Evolutionary conservation across 2,113 vertebrate genomes (phyloP).

Genomic region (Hypocryptadius cinnamomeus): DNA sequence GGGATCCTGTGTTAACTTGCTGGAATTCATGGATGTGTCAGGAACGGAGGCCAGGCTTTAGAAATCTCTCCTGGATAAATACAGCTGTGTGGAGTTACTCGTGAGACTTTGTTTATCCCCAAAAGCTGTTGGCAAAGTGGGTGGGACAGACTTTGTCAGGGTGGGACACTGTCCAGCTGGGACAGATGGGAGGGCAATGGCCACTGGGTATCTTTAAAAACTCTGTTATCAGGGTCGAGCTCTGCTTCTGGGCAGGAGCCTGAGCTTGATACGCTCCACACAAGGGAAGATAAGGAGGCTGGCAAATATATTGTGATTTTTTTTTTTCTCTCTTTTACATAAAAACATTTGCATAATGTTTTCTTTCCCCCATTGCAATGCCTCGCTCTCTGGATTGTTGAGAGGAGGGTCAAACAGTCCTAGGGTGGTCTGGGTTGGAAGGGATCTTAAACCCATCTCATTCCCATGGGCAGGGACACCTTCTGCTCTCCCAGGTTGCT

Average conservation of each 20-base stretch:
- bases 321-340: neutral
- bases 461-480: neutral
- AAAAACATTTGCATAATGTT: neutral
- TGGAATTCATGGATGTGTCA: neutral
- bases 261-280: neutral
- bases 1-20: neutral
- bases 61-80: neutral
- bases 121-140: neutral
- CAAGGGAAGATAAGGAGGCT: neutral
- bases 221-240: slow-evolving; percentile 10
- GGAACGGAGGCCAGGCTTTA: neutral
- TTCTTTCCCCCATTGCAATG: neutral
- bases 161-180: slow-evolving; percentile 28
- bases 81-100: neutral
- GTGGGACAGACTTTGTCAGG: slow-evolving; percentile 8
- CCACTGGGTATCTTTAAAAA: neutral
- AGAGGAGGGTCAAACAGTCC: neutral
- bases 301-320: slow-evolving; percentile 6
- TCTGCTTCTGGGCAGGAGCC: neutral
- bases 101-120: neutral
- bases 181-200: slow-evolving; percentile 17
- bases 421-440: neutral
- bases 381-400: neutral
- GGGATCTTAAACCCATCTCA: neutral
- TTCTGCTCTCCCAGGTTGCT: neutral